These are phyloP conservation scores for Plectropomus leopardus DNA, from an alignment of 2,113 vertebrate genomes.

Conservation along the genomic window DNA sequence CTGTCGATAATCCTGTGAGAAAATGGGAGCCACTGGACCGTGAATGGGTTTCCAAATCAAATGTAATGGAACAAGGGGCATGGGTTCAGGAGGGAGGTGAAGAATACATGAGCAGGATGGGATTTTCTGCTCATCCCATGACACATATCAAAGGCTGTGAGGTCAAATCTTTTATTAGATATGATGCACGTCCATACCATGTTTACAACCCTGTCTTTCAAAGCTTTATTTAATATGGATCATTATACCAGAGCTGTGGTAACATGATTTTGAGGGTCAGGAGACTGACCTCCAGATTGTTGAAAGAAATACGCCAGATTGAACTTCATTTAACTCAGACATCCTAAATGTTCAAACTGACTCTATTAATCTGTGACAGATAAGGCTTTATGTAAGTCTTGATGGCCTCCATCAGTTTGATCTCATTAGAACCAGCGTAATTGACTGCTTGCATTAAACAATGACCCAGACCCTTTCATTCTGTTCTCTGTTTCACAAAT, in stretches of 20 bases:
- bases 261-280: slow-evolving; percentile 39
- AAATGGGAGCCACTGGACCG: slow-evolving; percentile 72
- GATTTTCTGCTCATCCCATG: slow-evolving; percentile 60
- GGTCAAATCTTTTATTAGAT: slow-evolving; percentile 60
- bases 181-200: slow-evolving; percentile 16
- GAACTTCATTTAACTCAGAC: slow-evolving; percentile 49
- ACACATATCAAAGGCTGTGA: slow-evolving; percentile 47
- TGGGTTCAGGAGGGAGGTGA: slow-evolving; percentile 60
- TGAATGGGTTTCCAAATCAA: slow-evolving; percentile 77
- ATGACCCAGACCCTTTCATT: slow-evolving; percentile 61
- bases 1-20: slow-evolving; percentile 77
- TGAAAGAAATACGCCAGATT: neutral
- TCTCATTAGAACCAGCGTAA: slow-evolving; percentile 73
- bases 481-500: slow-evolving; percentile 67
- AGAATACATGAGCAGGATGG: slow-evolving; percentile 57
- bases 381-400: slow-evolving; percentile 64
- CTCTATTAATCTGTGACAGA: slow-evolving; percentile 68
- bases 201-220: slow-evolving; percentile 53
- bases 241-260: slow-evolving; percentile 26
- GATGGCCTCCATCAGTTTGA: slow-evolving; percentile 75
- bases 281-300: slow-evolving; percentile 27
- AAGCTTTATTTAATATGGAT: slow-evolving; percentile 51
- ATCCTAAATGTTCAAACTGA: slow-evolving; percentile 47
- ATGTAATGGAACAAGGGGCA: slow-evolving; percentile 73
- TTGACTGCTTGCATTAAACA: slow-evolving; percentile 74